A percentile compares a stretch with the other conserved stretches of the same genome.
phyloP scores from a whole-genome alignment of 2,888 invertebrate genomes.

The Anticlea derivata region DNA sequence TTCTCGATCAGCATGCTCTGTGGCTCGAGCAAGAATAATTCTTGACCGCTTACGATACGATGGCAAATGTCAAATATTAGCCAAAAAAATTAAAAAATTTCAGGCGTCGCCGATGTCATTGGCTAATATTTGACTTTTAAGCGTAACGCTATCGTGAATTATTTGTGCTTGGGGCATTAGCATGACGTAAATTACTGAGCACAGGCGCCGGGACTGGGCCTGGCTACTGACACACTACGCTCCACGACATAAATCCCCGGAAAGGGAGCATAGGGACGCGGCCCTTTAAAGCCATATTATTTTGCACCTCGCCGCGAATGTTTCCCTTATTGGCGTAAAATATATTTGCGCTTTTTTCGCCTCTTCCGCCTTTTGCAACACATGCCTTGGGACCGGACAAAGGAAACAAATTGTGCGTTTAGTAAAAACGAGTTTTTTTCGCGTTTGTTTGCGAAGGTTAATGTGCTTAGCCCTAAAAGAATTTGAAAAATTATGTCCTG shows the following conservation, averaged over 20 bases:
- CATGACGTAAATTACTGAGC: not conserved
- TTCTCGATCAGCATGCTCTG: no score
- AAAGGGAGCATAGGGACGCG: constrained; percentile 25
- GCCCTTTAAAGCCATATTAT: constrained; percentile 48
- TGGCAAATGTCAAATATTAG: no score
- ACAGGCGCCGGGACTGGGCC: not conserved
- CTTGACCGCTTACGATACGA: no score
- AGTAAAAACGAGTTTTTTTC: constrained; percentile 27
- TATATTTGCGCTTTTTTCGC: constrained; percentile 45
- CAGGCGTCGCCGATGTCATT: no score
- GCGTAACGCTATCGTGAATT: no score
- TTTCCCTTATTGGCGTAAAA: constrained; percentile 59
- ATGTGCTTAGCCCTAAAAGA: constrained; percentile 22
- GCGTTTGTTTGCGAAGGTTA: constrained; percentile 26
- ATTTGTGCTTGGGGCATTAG: no score
- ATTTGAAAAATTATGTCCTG: constrained; percentile 31
- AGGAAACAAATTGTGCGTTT: constrained; percentile 29
- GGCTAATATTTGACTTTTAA: no score
- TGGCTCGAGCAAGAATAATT: no score
- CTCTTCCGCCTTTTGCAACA: constrained; percentile 28
- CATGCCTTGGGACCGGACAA: constrained; percentile 32
- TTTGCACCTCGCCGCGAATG: constrained; percentile 50
- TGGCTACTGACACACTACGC: not conserved
- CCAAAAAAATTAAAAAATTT: no score
- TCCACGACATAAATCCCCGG: constrained; percentile 20